Percentiles rank a stretch among this genome's conserved stretches.
Evolutionary conservation across 2,797 vertebrate genomes (phyloP).

Genomic region (Hyperoplus immaculatus): DNA sequence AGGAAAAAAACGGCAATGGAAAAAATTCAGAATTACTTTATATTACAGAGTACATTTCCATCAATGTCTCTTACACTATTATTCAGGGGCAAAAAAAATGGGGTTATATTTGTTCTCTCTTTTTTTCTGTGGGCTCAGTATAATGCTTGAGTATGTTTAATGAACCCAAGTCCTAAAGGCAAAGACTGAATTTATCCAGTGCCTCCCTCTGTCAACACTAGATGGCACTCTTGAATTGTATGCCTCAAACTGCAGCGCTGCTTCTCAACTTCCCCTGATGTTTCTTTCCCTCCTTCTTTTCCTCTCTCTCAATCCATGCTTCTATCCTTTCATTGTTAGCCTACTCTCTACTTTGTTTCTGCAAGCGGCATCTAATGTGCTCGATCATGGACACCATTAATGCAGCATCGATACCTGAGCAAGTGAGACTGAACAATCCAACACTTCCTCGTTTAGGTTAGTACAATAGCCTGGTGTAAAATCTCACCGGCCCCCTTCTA

Average conservation of each 20-base stretch:
- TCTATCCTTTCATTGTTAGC: conserved; percentile 27
- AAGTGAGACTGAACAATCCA: conserved; percentile 28
- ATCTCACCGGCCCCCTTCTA: not conserved
- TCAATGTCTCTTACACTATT: conserved; percentile 75
- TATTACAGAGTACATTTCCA: conserved; percentile 75
- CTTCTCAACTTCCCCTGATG: not conserved
- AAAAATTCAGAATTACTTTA: conserved; percentile 74
- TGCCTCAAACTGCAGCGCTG: not conserved
- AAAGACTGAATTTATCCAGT: not conserved
- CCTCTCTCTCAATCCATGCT: conserved; percentile 18
- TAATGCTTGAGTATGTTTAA: conserved; percentile 37
- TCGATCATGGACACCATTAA: conserved; percentile 30
- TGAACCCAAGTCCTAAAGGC: conserved; percentile 1
- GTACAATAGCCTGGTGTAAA: not conserved
- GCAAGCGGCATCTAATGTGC: conserved; percentile 31
- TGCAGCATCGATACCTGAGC: conserved; percentile 2
- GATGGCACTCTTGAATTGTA: conserved; percentile 77
- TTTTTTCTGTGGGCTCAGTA: conserved; percentile 6
- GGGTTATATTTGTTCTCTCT: conserved; percentile 21
- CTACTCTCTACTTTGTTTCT: conserved; percentile 30
- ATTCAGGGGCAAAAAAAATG: conserved; percentile 65
- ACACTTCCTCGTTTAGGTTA: conserved; percentile 4
- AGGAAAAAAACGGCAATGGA: conserved; percentile 43
- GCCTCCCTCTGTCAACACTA: conserved; percentile 55
- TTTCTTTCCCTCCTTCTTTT: conserved; percentile 8